Conservation (phyloP, 1,140 invertebrate genomes). For the Saccostrea echinata region DNA sequence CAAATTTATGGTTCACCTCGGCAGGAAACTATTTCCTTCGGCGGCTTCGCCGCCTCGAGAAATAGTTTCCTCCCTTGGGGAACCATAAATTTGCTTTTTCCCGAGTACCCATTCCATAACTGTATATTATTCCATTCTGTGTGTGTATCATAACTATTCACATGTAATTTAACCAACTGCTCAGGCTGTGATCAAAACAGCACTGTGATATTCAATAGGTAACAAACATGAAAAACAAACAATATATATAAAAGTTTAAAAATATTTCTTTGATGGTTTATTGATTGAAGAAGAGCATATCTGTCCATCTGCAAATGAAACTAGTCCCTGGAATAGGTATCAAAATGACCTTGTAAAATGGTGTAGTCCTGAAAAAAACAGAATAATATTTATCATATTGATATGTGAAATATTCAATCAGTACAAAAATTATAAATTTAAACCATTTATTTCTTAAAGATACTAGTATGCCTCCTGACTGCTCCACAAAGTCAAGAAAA, state of each 20-base stretch:
- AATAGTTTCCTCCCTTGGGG: too few relatives aligned
- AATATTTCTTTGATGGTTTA: neutral
- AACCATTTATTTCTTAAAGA: neutral
- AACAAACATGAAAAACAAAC: neutral
- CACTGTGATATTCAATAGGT: neutral
- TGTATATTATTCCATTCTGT: too few relatives aligned
- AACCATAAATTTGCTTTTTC: too few relatives aligned
- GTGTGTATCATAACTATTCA: neutral
- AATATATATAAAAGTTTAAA: neutral
- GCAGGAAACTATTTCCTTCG: too few relatives aligned
- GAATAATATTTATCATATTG: neutral
- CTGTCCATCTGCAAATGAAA: neutral
- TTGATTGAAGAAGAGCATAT: neutral
- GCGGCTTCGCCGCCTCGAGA: too few relatives aligned
- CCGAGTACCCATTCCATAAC: too few relatives aligned
- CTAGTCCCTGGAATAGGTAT: neutral
- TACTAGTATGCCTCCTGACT: neutral
- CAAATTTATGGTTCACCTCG: too few relatives aligned
- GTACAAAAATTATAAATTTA: neutral
- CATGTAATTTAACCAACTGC: neutral
- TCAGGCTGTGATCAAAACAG: too few relatives aligned
- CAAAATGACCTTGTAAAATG: neutral
- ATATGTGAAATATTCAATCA: constrained; percentile 2
- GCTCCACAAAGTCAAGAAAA: neutral
- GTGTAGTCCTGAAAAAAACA: neutral